A percentile compares a stretch with the other conserved stretches of the same genome.
phyloP scores from a whole-genome alignment of 2,888 invertebrate genomes.

The Eupithecia subfuscata region DNA sequence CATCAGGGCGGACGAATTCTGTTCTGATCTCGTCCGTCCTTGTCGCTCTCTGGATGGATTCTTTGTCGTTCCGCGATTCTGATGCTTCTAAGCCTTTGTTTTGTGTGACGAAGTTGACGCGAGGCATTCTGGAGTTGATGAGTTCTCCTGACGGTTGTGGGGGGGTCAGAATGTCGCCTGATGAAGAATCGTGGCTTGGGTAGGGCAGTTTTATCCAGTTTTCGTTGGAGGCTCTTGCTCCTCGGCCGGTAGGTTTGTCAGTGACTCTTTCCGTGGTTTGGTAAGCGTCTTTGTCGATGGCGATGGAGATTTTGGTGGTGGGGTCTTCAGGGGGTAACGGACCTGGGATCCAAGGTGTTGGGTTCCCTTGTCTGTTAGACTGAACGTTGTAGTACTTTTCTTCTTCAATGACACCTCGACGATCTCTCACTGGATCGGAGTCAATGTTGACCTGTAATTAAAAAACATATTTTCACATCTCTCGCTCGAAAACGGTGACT shows the following conservation, averaged over 20 bases:
- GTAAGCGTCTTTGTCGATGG: slow-evolving; percentile 67
- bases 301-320: slow-evolving; percentile 74
- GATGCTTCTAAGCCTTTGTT: slow-evolving; percentile 80
- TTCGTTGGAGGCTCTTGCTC: slow-evolving; percentile 84
- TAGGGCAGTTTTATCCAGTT: slow-evolving; percentile 86
- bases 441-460: slow-evolving; percentile 58
- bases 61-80: slow-evolving; percentile 80
- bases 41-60: slow-evolving; percentile 72
- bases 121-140: slow-evolving; percentile 84
- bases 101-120: slow-evolving; percentile 87
- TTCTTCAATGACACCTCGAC: slow-evolving; percentile 79
- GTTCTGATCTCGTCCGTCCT: slow-evolving; percentile 75
- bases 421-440: slow-evolving; percentile 62
- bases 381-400: slow-evolving; percentile 75
- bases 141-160: slow-evolving; percentile 82
- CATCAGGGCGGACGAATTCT: slow-evolving; percentile 77
- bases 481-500: too few relatives aligned
- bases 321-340: slow-evolving; percentile 71
- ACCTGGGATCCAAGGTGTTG: slow-evolving; percentile 74
- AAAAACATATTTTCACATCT: too few relatives aligned
- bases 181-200: slow-evolving; percentile 67
- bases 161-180: slow-evolving; percentile 78
- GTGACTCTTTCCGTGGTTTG: slow-evolving; percentile 77
- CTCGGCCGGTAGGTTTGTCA: slow-evolving; percentile 83
- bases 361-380: slow-evolving; percentile 61